Percentiles rank a stretch among this genome's conserved stretches.
Conservation (phyloP, 2,113 vertebrate species). For the Pholis gunnellus region DNA sequence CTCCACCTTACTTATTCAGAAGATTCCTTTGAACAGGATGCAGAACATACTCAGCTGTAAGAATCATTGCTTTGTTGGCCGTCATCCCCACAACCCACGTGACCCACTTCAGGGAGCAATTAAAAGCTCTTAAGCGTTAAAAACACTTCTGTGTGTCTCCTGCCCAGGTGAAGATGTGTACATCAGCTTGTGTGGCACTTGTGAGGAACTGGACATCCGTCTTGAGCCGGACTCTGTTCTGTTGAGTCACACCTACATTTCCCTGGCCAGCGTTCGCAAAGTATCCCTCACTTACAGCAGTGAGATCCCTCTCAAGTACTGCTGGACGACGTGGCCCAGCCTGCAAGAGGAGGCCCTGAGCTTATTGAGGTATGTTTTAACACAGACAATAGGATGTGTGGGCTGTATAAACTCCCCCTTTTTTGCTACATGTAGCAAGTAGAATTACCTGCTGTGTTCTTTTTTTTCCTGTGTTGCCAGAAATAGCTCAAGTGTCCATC, state of each 20-base stretch:
- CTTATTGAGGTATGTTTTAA: conserved; percentile 79
- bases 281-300: conserved; percentile 86
- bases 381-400: not conserved
- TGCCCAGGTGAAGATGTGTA: conserved; percentile 86
- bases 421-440: not conserved
- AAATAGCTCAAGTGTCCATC: conserved; percentile 40
- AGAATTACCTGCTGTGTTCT: conserved; percentile 12
- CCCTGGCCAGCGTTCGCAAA: conserved; percentile 74
- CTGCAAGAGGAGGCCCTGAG: conserved; percentile 83
- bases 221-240: conserved; percentile 83
- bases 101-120: not conserved
- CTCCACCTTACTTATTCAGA: not conserved
- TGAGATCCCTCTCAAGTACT: conserved; percentile 84
- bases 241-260: conserved; percentile 86
- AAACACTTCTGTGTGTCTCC: conserved; percentile 10
- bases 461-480: conserved; percentile 23
- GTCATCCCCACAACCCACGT: not conserved
- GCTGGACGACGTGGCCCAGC: conserved; percentile 85
- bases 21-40: not conserved
- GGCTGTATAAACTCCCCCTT: not conserved
- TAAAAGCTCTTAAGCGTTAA: not conserved
- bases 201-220: conserved; percentile 84
- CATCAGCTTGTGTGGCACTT: conserved; percentile 84
- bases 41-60: not conserved
- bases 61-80: not conserved